Evolutionary conservation across 1,140 invertebrate species (phyloP), one percentile per base, ranked within the genome.

Genomic region (Euwallacea fornicatus): DNA sequence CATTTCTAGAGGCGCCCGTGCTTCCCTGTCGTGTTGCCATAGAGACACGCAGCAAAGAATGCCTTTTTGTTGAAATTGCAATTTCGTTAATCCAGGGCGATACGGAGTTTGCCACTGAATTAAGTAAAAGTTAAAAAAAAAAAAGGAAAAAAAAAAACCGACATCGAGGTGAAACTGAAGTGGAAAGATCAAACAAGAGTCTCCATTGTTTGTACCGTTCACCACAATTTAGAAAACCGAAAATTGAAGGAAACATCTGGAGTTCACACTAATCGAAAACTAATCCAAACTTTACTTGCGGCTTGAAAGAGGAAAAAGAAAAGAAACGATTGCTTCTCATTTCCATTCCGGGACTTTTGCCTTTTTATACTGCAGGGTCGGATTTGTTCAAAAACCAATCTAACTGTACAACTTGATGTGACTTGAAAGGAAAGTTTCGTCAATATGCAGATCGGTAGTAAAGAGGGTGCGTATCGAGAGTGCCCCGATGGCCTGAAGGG

Each of bases 201-300:
- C 4, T 33, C 21, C 21, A 33, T 33, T 33, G 21, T 33, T 33
- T 33, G 4, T 33, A 33, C 21, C 21, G 21, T 33, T 33, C 21
- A 33, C 21, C 21, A 33, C 21, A 33, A 33, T 33, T 33, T 33
- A 33, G 21, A 33, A 33, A 33, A 33, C 21, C 21, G 4, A 33
- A 33, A 33, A 33, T 4, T 33, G 21, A 33, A 33, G 21, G 21
- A 2, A 50, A 13, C 46, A 50, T 50, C 46, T 50, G 46, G 9
- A n/a, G 16, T 56, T 56, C 54, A 15, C 54, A 16, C 54, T 56
- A 61, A 61, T 61, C 21, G 59, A 41, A 61, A 61, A 61, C 59
- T 61, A 61, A 61, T 61, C 42, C 42, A n/a, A 41, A 61, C 59
- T 61, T 43, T 10, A 41, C 42, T 43, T 42, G 42, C 42, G 59